phyloP scores from a whole-genome alignment of 23 tunicate species.

The Oikopleura albicans region DNA sequence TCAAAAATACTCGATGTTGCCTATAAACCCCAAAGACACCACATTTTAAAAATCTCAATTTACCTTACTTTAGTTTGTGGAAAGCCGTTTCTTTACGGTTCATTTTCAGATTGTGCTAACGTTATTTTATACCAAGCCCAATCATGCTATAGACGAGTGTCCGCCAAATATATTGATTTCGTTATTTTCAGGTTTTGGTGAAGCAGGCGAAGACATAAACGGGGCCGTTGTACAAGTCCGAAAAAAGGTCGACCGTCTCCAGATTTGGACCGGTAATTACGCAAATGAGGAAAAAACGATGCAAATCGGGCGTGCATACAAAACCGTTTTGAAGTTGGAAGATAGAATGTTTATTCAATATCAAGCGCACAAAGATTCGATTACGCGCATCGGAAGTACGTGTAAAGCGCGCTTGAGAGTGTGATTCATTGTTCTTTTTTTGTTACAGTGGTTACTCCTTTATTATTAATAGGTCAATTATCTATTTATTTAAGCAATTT shows the following conservation, averaged over 20 bases:
- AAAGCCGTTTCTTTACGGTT: no score
- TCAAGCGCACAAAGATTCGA: background rate
- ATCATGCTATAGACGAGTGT: no score
- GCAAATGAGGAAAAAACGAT: background rate
- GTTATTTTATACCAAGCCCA: no score
- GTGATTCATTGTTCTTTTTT: background rate
- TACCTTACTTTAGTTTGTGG: no score
- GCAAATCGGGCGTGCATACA: background rate
- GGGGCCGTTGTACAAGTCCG: constrained; percentile 8
- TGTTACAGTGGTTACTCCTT: no score
- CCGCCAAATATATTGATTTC: no score
- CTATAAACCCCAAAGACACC: no score
- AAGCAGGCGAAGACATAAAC: background rate
- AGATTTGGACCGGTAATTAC: background rate
- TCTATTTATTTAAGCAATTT: no score
- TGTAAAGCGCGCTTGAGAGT: background rate
- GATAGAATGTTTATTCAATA: background rate
- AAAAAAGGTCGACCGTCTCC: background rate
- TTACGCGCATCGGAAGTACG: background rate
- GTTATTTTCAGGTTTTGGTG: constrained; percentile 4
- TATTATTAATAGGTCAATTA: no score
- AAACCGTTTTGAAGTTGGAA: background rate
- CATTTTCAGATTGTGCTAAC: no score
- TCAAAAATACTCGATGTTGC: no score
- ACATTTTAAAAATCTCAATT: no score